phyloP scores from a whole-genome alignment of 2,113 vertebrate genomes.

The Tautogolabrus adspersus region DNA sequence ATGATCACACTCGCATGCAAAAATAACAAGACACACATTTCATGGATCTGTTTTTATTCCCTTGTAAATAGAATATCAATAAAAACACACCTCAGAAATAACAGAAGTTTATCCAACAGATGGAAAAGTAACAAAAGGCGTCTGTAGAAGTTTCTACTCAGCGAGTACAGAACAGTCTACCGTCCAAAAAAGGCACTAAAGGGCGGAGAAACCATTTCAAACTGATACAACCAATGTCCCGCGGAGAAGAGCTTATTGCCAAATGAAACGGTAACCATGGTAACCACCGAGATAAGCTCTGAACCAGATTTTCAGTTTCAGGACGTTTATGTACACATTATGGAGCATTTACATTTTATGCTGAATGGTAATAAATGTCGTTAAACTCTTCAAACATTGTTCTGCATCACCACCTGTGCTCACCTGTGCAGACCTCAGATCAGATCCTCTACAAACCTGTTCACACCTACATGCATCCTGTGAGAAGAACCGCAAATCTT shows the following conservation, averaged over 20 bases:
- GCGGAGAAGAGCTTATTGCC: conserved; percentile 67
- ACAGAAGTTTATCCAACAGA: conserved; percentile 89
- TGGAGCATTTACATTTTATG: conserved; percentile 19
- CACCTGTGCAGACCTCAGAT: conserved; percentile 27
- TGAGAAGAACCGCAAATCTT: neutral
- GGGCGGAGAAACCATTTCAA: conserved; percentile 87
- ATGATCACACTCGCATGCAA: neutral
- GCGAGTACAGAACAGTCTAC: conserved; percentile 99
- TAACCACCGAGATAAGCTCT: conserved; percentile 9
- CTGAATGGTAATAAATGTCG: conserved; percentile 12
- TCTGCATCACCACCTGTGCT: conserved; percentile 29
- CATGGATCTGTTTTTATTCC: conserved; percentile 92
- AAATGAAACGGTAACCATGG: conserved; percentile 27
- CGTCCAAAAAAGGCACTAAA: conserved; percentile 99
- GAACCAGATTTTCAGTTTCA: conserved; percentile 19
- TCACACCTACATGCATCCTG: neutral
- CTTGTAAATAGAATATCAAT: conserved; percentile 98
- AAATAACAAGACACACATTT: conserved; percentile 8
- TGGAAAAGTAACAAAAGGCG: conserved; percentile 96
- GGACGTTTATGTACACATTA: conserved; percentile 39
- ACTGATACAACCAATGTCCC: conserved; percentile 74
- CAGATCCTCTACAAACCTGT: neutral
- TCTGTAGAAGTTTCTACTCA: conserved; percentile 92
- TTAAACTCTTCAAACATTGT: conserved; percentile 20
- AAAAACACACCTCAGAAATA: conserved; percentile 97